Evolutionary conservation across 2,113 vertebrate genomes (phyloP).

Genomic region (Thalassarche chlororhynchos): DNA sequence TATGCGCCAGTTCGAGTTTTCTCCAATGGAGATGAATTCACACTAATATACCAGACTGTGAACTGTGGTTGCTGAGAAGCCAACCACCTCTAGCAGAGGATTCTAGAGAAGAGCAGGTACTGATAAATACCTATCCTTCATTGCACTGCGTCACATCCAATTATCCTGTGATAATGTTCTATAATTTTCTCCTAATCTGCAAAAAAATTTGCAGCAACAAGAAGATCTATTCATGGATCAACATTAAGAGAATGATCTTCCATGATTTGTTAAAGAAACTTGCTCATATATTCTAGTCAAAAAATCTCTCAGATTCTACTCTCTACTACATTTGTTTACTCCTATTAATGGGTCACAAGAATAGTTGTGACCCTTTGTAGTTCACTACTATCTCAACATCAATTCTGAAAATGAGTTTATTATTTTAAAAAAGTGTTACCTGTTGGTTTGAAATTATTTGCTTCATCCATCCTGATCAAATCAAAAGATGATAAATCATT

Average conservation of each 20-base stretch:
- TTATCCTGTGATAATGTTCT: background rate
- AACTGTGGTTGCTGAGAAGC: background rate
- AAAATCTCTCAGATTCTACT: background rate
- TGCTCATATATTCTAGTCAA: background rate
- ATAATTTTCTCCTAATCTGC: background rate
- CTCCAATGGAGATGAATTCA: background rate
- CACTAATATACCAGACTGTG: background rate
- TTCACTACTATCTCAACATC: background rate
- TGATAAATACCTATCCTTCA: background rate
- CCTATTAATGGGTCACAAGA: background rate
- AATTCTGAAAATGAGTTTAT: background rate
- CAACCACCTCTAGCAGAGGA: background rate
- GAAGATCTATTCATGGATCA: background rate
- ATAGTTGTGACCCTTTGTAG: background rate
- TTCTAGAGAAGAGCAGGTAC: background rate
- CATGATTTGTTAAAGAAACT: background rate
- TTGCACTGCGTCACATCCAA: background rate
- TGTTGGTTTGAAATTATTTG: constrained; percentile 92
- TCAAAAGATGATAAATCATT: constrained; percentile 89
- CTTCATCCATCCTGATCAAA: constrained; percentile 92
- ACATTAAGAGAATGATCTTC: background rate
- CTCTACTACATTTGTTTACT: background rate
- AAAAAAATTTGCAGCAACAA: background rate
- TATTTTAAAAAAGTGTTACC: constrained; percentile 73
- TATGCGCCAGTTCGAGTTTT: background rate